Percentiles rank a stretch among this genome's conserved stretches.
Conservation (phyloP, 1,140 invertebrate species). For the Sycophaga agraensis region DNA sequence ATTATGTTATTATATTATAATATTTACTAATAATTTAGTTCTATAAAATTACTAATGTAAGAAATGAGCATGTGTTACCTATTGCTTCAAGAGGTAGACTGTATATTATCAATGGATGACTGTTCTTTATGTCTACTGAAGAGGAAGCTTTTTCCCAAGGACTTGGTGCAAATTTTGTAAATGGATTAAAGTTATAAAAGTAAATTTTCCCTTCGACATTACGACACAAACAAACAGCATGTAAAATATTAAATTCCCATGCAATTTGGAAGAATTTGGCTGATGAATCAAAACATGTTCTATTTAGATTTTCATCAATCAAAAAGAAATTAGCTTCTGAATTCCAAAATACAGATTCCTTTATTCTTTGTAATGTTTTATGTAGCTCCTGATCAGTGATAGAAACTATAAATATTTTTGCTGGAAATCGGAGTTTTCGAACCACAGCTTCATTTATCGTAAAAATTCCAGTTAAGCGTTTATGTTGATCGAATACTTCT, state of each 20-base stretch:
- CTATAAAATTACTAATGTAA: too few species aligned
- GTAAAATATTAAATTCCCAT: neutral
- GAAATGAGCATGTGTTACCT: too few species aligned
- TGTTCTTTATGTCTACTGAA: neutral
- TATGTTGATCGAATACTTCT: neutral
- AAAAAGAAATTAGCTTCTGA: neutral
- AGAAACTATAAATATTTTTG: neutral
- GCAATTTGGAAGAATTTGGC: too few species aligned
- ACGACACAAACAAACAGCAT: neutral
- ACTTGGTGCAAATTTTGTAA: neutral
- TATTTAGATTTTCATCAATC: neutral
- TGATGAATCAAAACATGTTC: too few species aligned
- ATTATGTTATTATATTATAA: too few species aligned
- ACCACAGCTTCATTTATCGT: neutral
- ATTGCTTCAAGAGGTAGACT: too few species aligned
- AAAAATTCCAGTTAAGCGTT: neutral
- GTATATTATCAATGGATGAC: neutral
- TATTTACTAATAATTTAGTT: too few species aligned
- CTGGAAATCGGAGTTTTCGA: neutral
- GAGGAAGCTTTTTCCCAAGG: neutral
- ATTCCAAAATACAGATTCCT: neutral
- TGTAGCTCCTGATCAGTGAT: neutral
- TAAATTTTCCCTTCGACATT: neutral
- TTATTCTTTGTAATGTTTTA: neutral
- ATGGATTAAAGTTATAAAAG: conserved; percentile 2